Evolutionary conservation across 1,140 invertebrate species (phyloP), one percentile per base, ranked within the genome.

Genomic region (Drosophila nigromelanica): DNA sequence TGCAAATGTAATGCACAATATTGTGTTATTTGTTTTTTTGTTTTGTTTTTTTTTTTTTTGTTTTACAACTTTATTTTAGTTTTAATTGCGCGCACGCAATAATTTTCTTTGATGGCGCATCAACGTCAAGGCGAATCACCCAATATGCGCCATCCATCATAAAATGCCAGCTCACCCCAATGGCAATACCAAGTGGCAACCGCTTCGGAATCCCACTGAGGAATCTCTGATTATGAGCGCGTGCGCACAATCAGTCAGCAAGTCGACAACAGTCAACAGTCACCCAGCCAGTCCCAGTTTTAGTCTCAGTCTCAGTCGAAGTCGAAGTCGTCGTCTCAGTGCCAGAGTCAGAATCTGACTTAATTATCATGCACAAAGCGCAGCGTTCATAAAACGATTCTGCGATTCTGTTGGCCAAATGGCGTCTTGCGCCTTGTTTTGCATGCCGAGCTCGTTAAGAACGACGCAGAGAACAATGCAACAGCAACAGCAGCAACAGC

Each of bases 71-170:
- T 89, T 82, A 79, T 87, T 89, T 87, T 89, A 83, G 79, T 89
- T 87, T 87, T 82, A 87, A 83, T 87, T 87, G 83, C 63, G 83
- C 76, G 83, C 79, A 82, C 75, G 79, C 83, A 89, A 89, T 89
- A 89, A 89, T 89, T 89, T 89, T 83, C 79, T 78, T 80, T 89
- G 83, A 89, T 89, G 83, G 79, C 66, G 73, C 83, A 89, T 89
- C 82, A 87, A 89, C 78, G 82, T 87, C 82, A 87, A 79, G 78
- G 73, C 79, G 83, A 82, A 83, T 83, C 79, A 79, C 79, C 78
- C 42, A 67, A 74, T 76, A 87, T 75, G 73, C 83, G 86, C 75
- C 82, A 86, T 86, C 82, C 82, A 86, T 86, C 82, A 86, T 86
- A 87, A 87, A 87, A 77, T 56, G 64, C 64, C 71, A 69, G 71